Percentiles rank a stretch among this genome's conserved stretches.
These are phyloP conservation scores for Scolopax mira DNA, from an alignment of 2,113 vertebrate genomes.

Conservation along the genomic window DNA sequence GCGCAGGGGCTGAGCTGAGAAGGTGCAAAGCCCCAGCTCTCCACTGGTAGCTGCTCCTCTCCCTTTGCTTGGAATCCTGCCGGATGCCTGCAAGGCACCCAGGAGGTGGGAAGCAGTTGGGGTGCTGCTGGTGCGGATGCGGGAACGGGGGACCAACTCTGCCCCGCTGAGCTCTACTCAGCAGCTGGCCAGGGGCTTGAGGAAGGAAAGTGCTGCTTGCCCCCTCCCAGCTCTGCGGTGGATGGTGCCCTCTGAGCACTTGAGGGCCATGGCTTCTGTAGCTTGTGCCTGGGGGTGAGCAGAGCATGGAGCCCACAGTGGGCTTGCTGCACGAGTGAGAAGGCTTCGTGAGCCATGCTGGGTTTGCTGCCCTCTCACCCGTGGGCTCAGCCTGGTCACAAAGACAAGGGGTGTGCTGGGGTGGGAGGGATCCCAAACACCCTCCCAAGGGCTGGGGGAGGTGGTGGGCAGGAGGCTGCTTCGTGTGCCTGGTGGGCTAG, in stretches of 20 bases:
- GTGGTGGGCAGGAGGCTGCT: background rate
- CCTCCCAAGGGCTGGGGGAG: background rate
- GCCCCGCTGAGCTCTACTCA: background rate
- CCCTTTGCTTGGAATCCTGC: accelerated
- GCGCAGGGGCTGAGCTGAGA: background rate
- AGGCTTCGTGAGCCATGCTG: background rate
- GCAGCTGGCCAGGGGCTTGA: background rate
- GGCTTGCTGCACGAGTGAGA: background rate
- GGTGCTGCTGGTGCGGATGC: background rate
- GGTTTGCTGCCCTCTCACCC: background rate
- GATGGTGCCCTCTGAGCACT: background rate
- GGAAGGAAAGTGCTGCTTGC: background rate
- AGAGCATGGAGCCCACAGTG: background rate
- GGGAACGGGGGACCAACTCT: background rate
- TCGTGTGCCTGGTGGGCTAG: accelerated
- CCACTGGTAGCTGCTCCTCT: background rate
- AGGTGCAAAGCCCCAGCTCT: background rate
- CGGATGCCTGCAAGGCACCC: background rate
- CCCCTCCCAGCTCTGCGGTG: background rate
- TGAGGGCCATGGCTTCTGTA: background rate
- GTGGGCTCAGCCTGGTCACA: background rate
- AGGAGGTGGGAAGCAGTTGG: background rate
- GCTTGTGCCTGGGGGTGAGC: background rate
- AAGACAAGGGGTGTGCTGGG: background rate
- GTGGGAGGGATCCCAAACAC: background rate